These are phyloP conservation scores for Thunnus albacares DNA, from an alignment of 2,797 vertebrate genomes.

Conservation along the genomic window DNA sequence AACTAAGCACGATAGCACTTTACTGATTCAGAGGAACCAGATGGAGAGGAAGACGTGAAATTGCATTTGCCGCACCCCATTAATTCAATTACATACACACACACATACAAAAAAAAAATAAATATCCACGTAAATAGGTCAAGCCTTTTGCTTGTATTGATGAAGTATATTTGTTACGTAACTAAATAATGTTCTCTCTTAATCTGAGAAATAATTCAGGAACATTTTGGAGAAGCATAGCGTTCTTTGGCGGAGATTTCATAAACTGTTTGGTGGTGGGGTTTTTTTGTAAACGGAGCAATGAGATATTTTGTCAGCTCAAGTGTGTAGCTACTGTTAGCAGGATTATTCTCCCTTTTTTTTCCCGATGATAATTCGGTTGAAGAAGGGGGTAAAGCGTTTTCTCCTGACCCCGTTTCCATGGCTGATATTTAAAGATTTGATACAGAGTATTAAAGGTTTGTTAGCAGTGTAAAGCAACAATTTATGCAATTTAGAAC, in stretches of 20 bases:
- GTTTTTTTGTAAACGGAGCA: constrained; percentile 10
- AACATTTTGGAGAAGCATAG: constrained; percentile 33
- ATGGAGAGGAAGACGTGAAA: constrained; percentile 12
- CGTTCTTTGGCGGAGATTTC: constrained; percentile 18
- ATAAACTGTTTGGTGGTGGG: constrained; percentile 8
- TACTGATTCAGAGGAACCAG: constrained; percentile 35
- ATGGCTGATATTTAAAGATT: constrained; percentile 59
- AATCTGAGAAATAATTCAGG: constrained; percentile 45
- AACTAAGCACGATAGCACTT: constrained; percentile 60
- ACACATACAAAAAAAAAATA: not conserved
- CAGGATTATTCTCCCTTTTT: constrained; percentile 47
- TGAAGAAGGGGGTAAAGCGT: constrained; percentile 35
- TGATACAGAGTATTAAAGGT: constrained; percentile 57
- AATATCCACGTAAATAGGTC: constrained; percentile 31
- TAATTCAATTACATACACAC: constrained; percentile 29
- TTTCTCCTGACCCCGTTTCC: constrained; percentile 58
- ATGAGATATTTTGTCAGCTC: constrained; percentile 46
- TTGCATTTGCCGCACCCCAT: constrained; percentile 3
- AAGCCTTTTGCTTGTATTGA: constrained; percentile 22
- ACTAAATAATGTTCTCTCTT: constrained; percentile 39
- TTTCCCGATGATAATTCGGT: constrained; percentile 25
- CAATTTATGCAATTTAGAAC: constrained; percentile 60
- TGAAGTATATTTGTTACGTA: constrained; percentile 36
- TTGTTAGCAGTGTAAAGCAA: constrained; percentile 23
- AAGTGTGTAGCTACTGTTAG: constrained; percentile 24